Conservation (phyloP, 2,113 vertebrate species). For the Cariama cristata region DNA sequence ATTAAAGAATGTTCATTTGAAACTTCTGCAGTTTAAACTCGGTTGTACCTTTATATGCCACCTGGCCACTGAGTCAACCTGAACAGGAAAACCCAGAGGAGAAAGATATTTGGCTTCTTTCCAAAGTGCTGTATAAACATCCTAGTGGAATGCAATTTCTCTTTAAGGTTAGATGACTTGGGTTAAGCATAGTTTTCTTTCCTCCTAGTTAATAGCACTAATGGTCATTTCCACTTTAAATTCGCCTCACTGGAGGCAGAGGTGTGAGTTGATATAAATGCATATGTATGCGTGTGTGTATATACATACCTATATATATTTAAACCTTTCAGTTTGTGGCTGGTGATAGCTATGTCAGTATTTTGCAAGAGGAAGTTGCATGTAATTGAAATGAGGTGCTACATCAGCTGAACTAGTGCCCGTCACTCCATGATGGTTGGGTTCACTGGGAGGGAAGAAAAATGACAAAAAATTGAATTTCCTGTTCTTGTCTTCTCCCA, state of each 20-base stretch:
- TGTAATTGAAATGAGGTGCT: neutral
- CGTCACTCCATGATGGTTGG: neutral
- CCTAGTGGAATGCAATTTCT: neutral
- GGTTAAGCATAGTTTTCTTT: neutral
- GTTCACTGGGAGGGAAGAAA: neutral
- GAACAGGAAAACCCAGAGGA: constrained; percentile 66
- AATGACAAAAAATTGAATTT: neutral
- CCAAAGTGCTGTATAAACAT: constrained; percentile 39
- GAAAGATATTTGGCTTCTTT: constrained; percentile 48
- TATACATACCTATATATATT: neutral
- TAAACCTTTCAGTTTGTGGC: neutral
- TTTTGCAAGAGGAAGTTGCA: neutral
- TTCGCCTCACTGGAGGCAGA: neutral
- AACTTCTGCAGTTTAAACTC: constrained; percentile 23
- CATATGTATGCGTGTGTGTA: rapidly evolving
- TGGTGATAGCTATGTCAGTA: neutral
- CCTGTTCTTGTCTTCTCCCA: neutral
- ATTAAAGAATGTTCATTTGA: constrained; percentile 46
- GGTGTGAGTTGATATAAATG: neutral
- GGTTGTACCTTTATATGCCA: constrained; percentile 42
- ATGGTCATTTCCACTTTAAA: neutral
- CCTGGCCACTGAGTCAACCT: constrained; percentile 77
- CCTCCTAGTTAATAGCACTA: neutral
- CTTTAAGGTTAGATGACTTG: neutral
- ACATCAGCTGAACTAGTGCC: neutral